Evolutionary conservation across 30 jellyfish, hydroid and myxozoan genomes (phyloP).

Genomic region (Hydractinia symbiolongicarpus): DNA sequence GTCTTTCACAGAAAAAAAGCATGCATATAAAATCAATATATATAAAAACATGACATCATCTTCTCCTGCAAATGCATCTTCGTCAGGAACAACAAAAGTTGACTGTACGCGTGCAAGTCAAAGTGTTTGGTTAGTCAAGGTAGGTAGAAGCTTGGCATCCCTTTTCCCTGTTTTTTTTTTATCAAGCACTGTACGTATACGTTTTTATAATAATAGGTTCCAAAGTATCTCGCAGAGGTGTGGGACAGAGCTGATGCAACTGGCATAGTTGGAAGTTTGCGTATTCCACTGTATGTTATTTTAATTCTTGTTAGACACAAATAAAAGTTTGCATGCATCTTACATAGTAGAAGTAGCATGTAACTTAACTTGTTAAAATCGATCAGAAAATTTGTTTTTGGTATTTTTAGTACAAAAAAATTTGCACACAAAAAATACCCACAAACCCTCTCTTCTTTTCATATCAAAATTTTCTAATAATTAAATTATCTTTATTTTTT

Average conservation of each 20-base stretch:
- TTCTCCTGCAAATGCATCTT: conserved; percentile 15
- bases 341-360: background rate
- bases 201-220: conserved; percentile 46
- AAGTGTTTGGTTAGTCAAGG: conserved; percentile 92
- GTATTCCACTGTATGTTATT: conserved; percentile 25
- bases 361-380: background rate
- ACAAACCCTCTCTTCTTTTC: no score
- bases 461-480: no score
- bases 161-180: no score
- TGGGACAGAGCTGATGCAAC: conserved; percentile 85
- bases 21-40: no score
- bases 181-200: background rate
- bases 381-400: no score
- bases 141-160: background rate
- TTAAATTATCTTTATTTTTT: background rate
- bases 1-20: no score
- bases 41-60: conserved; percentile 3
- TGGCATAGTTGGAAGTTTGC: conserved; percentile 86
- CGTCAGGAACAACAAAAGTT: conserved; percentile 32
- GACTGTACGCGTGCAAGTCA: conserved; percentile 78
- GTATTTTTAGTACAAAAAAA: no score
- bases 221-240: conserved; percentile 79
- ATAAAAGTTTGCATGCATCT: background rate
- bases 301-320: background rate
- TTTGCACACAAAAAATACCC: no score